Percentiles rank a stretch among this genome's conserved stretches.
These are phyloP conservation scores for Mormyrus iriodes DNA, from an alignment of 2,113 vertebrate genomes.

Conservation along the genomic window DNA sequence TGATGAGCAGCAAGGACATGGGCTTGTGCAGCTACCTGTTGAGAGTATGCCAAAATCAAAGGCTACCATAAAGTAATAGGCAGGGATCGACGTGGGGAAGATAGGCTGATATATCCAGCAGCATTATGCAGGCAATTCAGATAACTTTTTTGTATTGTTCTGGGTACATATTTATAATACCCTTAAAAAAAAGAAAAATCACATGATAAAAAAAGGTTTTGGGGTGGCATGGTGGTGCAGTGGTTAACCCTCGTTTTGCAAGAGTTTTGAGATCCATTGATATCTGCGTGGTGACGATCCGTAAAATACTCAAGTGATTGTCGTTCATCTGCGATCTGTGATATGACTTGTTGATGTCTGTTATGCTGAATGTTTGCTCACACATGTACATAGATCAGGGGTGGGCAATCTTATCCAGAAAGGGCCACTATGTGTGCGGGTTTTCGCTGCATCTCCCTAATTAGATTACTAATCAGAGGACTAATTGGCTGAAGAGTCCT, in stretches of 20 bases:
- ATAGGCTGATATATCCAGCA: not conserved
- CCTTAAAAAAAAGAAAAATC: not conserved
- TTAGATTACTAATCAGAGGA: too few relatives aligned
- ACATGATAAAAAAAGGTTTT: not conserved
- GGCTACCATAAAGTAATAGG: not conserved
- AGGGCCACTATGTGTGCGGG: too few relatives aligned
- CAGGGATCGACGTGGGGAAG: not conserved
- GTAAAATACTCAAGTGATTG: not conserved
- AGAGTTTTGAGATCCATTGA: not conserved
- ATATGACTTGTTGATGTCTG: not conserved
- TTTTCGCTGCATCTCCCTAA: too few relatives aligned
- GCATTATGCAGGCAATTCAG: not conserved
- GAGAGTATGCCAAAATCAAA: not conserved
- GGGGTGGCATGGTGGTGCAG: too few relatives aligned
- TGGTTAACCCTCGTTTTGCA: not conserved
- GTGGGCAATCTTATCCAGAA: too few relatives aligned
- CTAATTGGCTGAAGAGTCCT: too few relatives aligned
- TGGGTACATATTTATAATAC: not conserved
- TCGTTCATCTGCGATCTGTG: not conserved
- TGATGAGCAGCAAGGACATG: constrained; percentile 22
- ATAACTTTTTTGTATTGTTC: not conserved
- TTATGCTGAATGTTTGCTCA: not conserved
- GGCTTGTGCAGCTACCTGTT: constrained; percentile 21
- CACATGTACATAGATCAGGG: not conserved
- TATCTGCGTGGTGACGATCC: not conserved